Evolutionary conservation across 1,140 invertebrate genomes (phyloP).

Genomic region (Drosophila baimaii): DNA sequence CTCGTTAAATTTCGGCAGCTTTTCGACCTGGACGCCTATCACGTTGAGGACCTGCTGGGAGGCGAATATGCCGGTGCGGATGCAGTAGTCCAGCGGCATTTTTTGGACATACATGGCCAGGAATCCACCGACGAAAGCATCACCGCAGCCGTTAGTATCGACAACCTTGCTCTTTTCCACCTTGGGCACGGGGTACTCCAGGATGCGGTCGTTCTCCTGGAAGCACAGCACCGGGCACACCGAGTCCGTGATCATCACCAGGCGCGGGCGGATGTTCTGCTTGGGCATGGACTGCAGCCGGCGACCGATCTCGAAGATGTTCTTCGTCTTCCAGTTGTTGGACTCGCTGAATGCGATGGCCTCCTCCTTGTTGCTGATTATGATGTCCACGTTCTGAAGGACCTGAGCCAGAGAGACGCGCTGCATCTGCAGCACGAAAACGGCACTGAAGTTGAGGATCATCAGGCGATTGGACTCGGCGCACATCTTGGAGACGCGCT

Average conservation of each 20-base stretch:
- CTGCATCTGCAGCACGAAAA: slow-evolving; percentile 60
- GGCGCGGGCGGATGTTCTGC: slow-evolving; percentile 27
- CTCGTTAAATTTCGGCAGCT: slow-evolving; percentile 59
- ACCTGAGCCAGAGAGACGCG: slow-evolving; percentile 20
- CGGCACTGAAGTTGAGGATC: slow-evolving; percentile 66
- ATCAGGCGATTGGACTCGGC: slow-evolving; percentile 26
- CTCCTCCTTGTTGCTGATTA: slow-evolving; percentile 67
- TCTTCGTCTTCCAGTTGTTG: slow-evolving; percentile 49
- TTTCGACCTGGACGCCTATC: slow-evolving; percentile 54
- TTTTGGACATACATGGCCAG: slow-evolving; percentile 93
- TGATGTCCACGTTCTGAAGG: slow-evolving; percentile 48
- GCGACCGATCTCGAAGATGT: slow-evolving; percentile 60
- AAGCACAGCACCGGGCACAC: slow-evolving; percentile 60
- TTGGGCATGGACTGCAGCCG: slow-evolving; percentile 52
- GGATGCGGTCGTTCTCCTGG: slow-evolving; percentile 49
- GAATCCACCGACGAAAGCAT: slow-evolving; percentile 99
- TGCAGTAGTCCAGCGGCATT: slow-evolving; percentile 85
- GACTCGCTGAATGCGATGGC: slow-evolving; percentile 37
- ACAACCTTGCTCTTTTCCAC: slow-evolving; percentile 91
- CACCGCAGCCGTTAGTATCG: slow-evolving; percentile 99
- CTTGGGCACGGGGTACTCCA: slow-evolving; percentile 86
- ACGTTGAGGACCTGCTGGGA: slow-evolving; percentile 50
- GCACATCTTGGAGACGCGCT: slow-evolving; percentile 16
- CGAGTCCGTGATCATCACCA: slow-evolving; percentile 50
- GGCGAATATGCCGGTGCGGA: slow-evolving; percentile 64